Conservation (phyloP, 2,113 vertebrate genomes). For the Camelus bactrianus region DNA sequence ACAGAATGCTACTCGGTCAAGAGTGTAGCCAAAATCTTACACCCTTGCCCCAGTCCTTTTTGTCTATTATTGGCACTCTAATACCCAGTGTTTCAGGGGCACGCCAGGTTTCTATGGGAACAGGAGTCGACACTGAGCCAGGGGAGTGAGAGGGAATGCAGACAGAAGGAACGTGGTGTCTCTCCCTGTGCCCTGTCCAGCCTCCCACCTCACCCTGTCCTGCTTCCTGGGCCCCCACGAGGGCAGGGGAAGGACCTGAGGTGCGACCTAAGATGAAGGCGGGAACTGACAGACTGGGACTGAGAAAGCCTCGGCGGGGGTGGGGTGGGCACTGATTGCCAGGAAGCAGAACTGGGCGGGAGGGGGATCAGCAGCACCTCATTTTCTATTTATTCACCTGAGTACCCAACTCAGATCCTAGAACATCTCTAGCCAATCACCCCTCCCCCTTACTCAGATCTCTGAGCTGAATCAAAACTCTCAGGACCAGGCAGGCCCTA, state of each 20-base stretch:
- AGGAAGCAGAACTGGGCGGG: background rate
- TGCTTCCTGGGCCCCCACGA: background rate
- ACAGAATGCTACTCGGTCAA: constrained; percentile 11
- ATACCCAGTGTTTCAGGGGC: background rate
- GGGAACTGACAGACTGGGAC: background rate
- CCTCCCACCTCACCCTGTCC: no score
- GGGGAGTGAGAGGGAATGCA: background rate
- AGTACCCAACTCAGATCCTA: background rate
- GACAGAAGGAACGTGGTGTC: background rate
- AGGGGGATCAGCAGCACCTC: background rate
- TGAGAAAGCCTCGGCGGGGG: background rate
- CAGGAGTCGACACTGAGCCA: background rate
- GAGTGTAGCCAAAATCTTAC: background rate
- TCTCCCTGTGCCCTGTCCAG: background rate
- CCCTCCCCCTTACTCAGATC: background rate
- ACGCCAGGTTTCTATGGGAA: constrained; percentile 14
- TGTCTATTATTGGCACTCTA: background rate
- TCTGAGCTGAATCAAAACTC: background rate
- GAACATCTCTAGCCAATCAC: background rate
- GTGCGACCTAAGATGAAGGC: background rate
- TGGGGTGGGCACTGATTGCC: background rate
- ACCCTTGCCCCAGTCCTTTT: background rate
- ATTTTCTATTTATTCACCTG: background rate
- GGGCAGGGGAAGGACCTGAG: background rate
- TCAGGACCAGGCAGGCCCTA: background rate